Evolutionary conservation across 2,113 vertebrate species (phyloP), one percentile per base, ranked within the genome.

Genomic region (Gambusia holbrooki): DNA sequence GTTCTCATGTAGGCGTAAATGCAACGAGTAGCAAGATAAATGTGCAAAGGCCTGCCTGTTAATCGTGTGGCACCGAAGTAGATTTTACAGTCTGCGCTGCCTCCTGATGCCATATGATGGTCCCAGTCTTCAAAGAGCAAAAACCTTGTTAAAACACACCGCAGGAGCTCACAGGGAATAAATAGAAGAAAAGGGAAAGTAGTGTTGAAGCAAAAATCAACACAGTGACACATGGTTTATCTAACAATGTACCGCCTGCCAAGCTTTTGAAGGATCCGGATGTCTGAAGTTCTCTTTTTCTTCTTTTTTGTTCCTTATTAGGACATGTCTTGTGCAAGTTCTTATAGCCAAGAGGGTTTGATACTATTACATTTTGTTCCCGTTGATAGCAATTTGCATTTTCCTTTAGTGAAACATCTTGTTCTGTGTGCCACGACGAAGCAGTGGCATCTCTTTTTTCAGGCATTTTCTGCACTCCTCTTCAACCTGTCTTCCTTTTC

Each of bases 181-280:
- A 92, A 93, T 92, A 92, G 91, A 80, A 76, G 85, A 78, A 88
- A 58, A 80, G 33, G 45, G 37, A 82, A 80, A 77, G 48, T 35
- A 80, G 62, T 33, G 51, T 22, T 30, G 30, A 69, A 48, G 68
- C 68, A 80, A 80, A 82, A 93, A 87, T 88, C 84, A 91, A 88
- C 88, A 91, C 66, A 76, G 76, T 90, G 93, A 90, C 92, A 90
- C 62, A 32, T 17, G 65, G 89, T 93, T 93, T 93, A 89, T 92
- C 86, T 92, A 93, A 94, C 90, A 93, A 93, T 88, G 90, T 87
- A 81, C 87, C 73, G 85, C 85, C 86, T 90, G 92, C 84, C 81
- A 54, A 87, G 87, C 88, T 89, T 94, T 91, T 92, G 87, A 93
- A 92, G 93, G 92, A 93, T 92, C 90, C 91, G 89, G 91, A 92